A percentile compares a stretch with the other conserved stretches of the same genome.
phyloP scores from a whole-genome alignment of 2,888 invertebrate species.

The Pseudococcus viburni region DNA sequence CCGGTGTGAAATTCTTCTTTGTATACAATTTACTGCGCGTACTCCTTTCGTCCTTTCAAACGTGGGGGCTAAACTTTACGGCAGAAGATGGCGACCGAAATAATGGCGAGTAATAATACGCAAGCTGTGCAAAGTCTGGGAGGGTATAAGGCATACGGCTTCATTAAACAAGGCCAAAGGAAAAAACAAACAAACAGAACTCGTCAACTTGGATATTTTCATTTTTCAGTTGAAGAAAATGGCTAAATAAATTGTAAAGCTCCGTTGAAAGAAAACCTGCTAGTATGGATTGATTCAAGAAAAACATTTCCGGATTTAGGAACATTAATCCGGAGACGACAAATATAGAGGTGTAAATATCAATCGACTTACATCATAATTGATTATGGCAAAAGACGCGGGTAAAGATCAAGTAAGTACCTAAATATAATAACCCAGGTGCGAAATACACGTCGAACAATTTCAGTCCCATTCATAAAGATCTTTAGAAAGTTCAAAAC shows the following conservation, averaged over 20 bases:
- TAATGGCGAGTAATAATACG: not conserved
- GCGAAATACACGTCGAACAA: constrained; percentile 38
- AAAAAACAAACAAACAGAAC: too few relatives aligned
- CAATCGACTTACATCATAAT: constrained; percentile 37
- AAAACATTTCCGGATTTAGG: not conserved
- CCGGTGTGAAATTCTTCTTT: constrained; percentile 54
- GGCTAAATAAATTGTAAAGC: too few relatives aligned
- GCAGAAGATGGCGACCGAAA: not conserved
- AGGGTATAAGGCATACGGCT: too few relatives aligned
- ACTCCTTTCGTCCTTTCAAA: not conserved
- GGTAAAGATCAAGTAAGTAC: constrained; percentile 1
- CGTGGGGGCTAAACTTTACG: too few relatives aligned
- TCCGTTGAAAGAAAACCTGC: too few relatives aligned
- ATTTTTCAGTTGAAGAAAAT: too few relatives aligned
- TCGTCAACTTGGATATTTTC: too few relatives aligned
- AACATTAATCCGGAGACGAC: not conserved
- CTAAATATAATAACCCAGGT: constrained; percentile 25
- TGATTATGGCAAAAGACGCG: not conserved
- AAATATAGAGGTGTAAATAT: not conserved
- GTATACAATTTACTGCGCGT: not conserved
- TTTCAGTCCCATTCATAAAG: constrained; percentile 43
- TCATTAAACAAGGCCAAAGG: too few relatives aligned
- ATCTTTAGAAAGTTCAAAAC: constrained; percentile 50
- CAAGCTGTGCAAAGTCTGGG: too few relatives aligned
- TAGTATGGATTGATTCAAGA: not conserved